Base-by-base conservation (phyloP, 2,113 vertebrate species). In the Brachyhypopomus occidentalis region DNA sequence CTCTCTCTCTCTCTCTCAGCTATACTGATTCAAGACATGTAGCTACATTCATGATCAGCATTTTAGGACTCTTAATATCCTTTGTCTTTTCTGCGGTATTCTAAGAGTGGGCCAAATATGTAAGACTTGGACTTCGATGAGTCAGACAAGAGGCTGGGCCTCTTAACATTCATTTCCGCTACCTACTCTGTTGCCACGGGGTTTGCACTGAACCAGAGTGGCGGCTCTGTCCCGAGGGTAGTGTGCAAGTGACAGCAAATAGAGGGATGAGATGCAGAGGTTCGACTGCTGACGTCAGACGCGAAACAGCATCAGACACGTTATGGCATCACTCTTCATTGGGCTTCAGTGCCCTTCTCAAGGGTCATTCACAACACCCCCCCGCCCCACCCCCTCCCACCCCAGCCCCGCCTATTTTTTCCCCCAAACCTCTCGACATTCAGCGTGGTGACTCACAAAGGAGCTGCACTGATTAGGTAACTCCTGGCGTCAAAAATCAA, bases 111-210 rank as follows among this genome's bases (percentile, higher is more conserved):
- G 87, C 88, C 82, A 87, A 87, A 89, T 84, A 84, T 87, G 90
- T 89, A 87, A 88, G 87, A 86, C 84, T 87, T 70, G 22, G 52
- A 55, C 20, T 88, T 72, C 84, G 89, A 92, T 94, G 93, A 94
- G 90, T 93, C 93, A 94, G 90, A 88, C 89, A 81, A 5, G 76
- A 86, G 84, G 89, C 71, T 88, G 86, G 84, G 84, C 87, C 85
- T 90, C 85, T 88, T 86, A 88, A 86, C 86, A 84, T 79, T 79
- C 66, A 74, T 58, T 79, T 77, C 72, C 56, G 60, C 67, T 76
- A 62, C 76, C 69, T 84, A 70, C 75, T 87, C 70, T 70, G 82
- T 86, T 76, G 83, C 85, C 67, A 83, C 85, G 82, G 83, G 64
- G 27, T 83, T 76, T 64, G 73, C 60, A 69, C 70, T 38, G 80